These are phyloP conservation scores for Crossocerus cetratus DNA, from an alignment of 2,888 invertebrate species.

Conservation along the genomic window DNA sequence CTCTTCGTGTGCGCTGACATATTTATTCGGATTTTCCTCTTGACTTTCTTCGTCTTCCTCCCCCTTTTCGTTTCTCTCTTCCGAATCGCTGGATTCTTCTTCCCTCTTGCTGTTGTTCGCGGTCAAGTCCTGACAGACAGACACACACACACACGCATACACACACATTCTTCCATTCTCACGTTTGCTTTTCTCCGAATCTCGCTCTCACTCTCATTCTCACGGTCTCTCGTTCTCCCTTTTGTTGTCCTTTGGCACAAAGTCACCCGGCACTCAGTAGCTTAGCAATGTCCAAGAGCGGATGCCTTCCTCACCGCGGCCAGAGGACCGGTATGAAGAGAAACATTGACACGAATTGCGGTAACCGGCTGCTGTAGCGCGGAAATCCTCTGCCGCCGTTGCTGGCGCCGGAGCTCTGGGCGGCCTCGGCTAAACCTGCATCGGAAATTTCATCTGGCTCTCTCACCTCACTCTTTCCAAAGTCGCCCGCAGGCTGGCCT, in stretches of 20 bases:
- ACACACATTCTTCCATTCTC: background rate
- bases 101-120: background rate
- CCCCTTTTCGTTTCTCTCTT: background rate
- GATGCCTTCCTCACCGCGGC: slow-evolving; percentile 67
- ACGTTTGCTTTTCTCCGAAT: slow-evolving; percentile 14
- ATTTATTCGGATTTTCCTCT: no score
- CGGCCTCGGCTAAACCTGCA: slow-evolving; percentile 73
- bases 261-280: slow-evolving; percentile 64
- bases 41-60: no score
- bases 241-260: slow-evolving; percentile 65
- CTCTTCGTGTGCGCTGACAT: background rate
- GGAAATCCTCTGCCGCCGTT: slow-evolving; percentile 44
- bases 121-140: no score
- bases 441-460: slow-evolving; percentile 1
- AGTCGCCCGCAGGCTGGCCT: no score
- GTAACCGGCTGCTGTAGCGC: slow-evolving; percentile 47
- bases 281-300: slow-evolving; percentile 58
- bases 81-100: background rate
- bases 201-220: slow-evolving; percentile 16
- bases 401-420: slow-evolving; percentile 69
- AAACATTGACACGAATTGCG: slow-evolving; percentile 55
- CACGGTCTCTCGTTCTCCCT: slow-evolving; percentile 8
- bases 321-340: slow-evolving; percentile 54
- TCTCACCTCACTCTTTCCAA: background rate
- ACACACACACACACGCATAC: no score